Evolutionary conservation across 2,113 vertebrate species (phyloP), one percentile per base, ranked within the genome.

Genomic region (Psophia crepitans): DNA sequence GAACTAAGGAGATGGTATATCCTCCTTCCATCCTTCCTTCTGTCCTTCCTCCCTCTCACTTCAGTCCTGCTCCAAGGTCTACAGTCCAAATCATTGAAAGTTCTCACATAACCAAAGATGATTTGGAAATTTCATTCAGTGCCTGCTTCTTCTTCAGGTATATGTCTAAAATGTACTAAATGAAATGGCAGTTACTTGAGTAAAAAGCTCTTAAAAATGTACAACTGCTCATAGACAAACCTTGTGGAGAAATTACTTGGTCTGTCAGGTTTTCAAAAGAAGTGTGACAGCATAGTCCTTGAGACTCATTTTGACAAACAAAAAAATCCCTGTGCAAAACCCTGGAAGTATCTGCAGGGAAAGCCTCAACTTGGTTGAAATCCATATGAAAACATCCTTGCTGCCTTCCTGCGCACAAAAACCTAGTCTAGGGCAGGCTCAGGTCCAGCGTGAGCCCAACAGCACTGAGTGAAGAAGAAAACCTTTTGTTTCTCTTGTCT

Each of bases 191-290:
- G 9, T 57, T 61, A 77, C 28, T 77, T 80, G 46, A 92, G 76
- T 14, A 57, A 69, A 84, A 61, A 87, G 0, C 14, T 64, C 11
- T 48, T 77, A 8, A 77, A 94, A 78, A 85, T 33, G 9, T 53
- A 13, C 56, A 41, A 8, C 18, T 63, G 7, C 23, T 73, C 32
- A 74, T 12, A 79, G 11, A 30, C 51, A 79, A 83, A 76, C 2
- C 6, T 54, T 1, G 0, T 4, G 44, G 19, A 66, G 26, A 51
- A 86, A 37, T 4, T 0, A 19, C 12, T 49, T 61, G 11, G 5
- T 63, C 21, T 71, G 18, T 46, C 14, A 53, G n/a, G 13, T 80
- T 92, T 81, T 63, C 64, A 84, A 80, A 89, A 65, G 56, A 22
- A 30, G 2, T 78, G 81, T 76, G 33, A 69, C 35, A 41, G 33